phyloP scores from a whole-genome alignment of 53 echinoderm and acorn worm species.

The Luidia sarsii region DNA sequence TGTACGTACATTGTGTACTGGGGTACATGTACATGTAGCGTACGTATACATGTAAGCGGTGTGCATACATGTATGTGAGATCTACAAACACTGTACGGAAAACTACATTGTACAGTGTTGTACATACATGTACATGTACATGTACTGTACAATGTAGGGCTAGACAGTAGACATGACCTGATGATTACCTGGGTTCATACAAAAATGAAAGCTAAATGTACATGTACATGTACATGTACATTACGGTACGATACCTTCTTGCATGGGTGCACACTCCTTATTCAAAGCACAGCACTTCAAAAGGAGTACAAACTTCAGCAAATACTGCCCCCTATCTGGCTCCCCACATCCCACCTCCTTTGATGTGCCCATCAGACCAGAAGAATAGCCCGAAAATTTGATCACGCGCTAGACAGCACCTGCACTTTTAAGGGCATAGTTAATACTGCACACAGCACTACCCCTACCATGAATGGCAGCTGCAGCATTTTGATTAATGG shows the following conservation, averaged over 20 bases:
- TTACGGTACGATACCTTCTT: no score
- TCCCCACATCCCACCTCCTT: background rate
- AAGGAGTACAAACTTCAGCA: background rate
- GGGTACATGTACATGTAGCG: no score
- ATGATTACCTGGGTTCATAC: no score
- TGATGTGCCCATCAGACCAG: background rate
- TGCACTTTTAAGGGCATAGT: conserved; percentile 17
- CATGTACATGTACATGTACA: background rate
- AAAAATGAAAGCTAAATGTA: no score
- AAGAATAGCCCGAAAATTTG: conserved; percentile 12
- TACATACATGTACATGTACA: conserved; percentile 9
- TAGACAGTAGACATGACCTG: no score
- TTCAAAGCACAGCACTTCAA: background rate
- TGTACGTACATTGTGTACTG: no score
- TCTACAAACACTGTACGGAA: no score
- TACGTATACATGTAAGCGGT: no score
- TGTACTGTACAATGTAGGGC: no score
- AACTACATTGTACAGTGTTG: no score
- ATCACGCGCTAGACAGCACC: conserved; percentile 34
- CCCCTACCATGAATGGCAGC: background rate
- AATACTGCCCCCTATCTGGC: background rate
- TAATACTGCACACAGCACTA: background rate
- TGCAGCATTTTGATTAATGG: background rate
- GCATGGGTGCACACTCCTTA: no score
- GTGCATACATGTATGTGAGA: no score